These are phyloP conservation scores for Amorpha juglandis DNA, from an alignment of 2,888 invertebrate species.

Conservation along the genomic window DNA sequence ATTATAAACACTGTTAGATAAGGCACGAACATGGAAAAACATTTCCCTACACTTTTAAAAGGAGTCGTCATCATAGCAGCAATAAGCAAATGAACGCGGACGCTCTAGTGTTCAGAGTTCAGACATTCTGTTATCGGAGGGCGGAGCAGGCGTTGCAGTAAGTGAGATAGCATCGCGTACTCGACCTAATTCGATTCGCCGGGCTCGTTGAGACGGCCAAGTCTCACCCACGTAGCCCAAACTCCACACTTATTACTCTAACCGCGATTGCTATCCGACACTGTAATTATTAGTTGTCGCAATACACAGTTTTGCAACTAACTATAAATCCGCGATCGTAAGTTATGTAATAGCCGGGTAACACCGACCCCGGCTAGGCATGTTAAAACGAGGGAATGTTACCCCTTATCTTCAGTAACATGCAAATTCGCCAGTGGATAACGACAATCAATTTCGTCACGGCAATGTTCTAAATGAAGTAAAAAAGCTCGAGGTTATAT, in stretches of 20 bases:
- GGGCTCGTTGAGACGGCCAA: constrained; percentile 48
- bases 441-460: constrained; percentile 64
- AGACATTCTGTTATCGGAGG: constrained; percentile 64
- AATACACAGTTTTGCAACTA: constrained; percentile 1
- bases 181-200: constrained; percentile 77
- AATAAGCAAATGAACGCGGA: constrained; percentile 73
- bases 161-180: constrained; percentile 68
- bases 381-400: constrained; percentile 60
- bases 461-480: constrained; percentile 35
- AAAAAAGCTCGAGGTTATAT: too few species aligned
- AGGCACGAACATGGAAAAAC: constrained; percentile 66
- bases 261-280: constrained; percentile 26
- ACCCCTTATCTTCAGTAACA: constrained; percentile 74
- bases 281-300: constrained; percentile 31
- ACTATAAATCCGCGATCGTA: constrained; percentile 33
- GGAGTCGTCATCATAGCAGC: constrained; percentile 61
- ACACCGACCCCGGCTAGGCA: constrained; percentile 48
- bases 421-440: constrained; percentile 67
- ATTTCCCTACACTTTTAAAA: constrained; percentile 62
- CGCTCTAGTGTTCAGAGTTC: constrained; percentile 65
- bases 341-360: constrained; percentile 46
- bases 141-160: constrained; percentile 58
- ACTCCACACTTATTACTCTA: constrained; percentile 40
- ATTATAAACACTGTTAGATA: constrained; percentile 59
- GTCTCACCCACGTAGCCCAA: constrained; percentile 47